These are phyloP conservation scores for Palloptera scutellata DNA, from an alignment of 2,888 invertebrate species.

Conservation along the genomic window DNA sequence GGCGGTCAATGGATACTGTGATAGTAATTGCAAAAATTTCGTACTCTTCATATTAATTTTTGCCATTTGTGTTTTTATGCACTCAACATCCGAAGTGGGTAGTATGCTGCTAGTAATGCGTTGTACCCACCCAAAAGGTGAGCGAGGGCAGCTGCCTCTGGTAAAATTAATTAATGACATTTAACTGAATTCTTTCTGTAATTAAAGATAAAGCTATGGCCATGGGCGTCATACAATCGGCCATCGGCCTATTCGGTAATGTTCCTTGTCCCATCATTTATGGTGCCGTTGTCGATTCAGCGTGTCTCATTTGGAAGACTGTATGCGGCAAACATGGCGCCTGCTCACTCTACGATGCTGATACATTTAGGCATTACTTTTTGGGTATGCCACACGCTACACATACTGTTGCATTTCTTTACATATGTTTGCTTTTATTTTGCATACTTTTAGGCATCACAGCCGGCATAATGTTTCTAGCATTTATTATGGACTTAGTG, in stretches of 20 bases:
- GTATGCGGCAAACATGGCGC: slow-evolving; percentile 83
- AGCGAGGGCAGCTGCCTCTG: not conserved
- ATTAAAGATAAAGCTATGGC: slow-evolving; percentile 90
- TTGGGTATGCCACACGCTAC: slow-evolving; percentile 70
- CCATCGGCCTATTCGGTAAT: slow-evolving; percentile 91
- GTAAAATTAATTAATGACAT: not conserved
- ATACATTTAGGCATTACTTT: slow-evolving; percentile 83
- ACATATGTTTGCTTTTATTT: no score
- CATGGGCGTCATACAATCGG: slow-evolving; percentile 90
- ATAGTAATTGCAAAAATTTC: slow-evolving; percentile 80
- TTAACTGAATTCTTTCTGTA: slow-evolving; percentile 2
- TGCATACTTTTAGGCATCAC: slow-evolving; percentile 76
- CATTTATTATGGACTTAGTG: slow-evolving; percentile 86
- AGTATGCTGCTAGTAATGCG: slow-evolving; percentile 89
- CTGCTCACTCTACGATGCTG: slow-evolving; percentile 87
- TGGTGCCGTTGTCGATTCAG: slow-evolving; percentile 90
- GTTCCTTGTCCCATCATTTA: slow-evolving; percentile 96
- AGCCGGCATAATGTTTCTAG: slow-evolving; percentile 83
- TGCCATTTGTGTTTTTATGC: slow-evolving; percentile 88
- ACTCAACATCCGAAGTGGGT: slow-evolving; percentile 92
- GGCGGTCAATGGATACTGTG: slow-evolving; percentile 83
- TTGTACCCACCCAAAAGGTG: slow-evolving; percentile 84
- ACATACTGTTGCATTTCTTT: not conserved
- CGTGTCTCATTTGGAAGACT: slow-evolving; percentile 86
- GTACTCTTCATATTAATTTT: slow-evolving; percentile 83